These are phyloP conservation scores for Lycocorax pyrrhopterus DNA, from an alignment of 2,113 vertebrate species.

Conservation along the genomic window DNA sequence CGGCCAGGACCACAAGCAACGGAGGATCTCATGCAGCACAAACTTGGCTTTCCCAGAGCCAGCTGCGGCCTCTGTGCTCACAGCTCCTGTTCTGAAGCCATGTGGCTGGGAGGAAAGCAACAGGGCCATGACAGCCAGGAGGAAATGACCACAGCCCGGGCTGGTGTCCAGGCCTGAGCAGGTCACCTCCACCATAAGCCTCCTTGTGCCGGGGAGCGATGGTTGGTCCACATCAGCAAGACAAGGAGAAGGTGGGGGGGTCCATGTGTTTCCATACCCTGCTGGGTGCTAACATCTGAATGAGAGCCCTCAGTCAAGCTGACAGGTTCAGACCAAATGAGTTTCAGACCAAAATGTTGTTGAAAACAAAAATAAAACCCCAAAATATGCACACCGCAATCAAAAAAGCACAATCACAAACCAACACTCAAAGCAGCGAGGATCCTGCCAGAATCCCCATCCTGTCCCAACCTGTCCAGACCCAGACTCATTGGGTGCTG, in stretches of 20 bases:
- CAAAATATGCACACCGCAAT: constrained; percentile 4
- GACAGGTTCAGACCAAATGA: neutral
- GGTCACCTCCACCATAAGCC: neutral
- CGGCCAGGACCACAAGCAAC: neutral
- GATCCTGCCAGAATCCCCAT: constrained; percentile 13
- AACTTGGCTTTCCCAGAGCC: neutral
- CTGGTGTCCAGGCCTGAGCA: neutral
- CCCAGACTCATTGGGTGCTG: neutral
- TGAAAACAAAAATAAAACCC: constrained; percentile 37
- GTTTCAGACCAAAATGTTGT: constrained; percentile 13
- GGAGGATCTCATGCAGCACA: neutral
- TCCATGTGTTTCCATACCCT: accelerated
- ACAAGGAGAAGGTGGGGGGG: neutral
- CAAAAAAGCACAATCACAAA: constrained; percentile 33
- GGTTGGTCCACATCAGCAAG: neutral
- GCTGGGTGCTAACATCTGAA: neutral
- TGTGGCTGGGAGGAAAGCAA: neutral
- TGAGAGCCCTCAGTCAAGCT: neutral
- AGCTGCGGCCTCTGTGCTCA: neutral
- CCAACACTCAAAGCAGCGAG: neutral
- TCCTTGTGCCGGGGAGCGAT: accelerated
- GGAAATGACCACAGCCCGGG: neutral
- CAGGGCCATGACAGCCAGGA: neutral
- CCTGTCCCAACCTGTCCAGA: constrained; percentile 41
- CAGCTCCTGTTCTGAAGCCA: neutral